Evolutionary conservation across 2,888 invertebrate species (phyloP).

Genomic region (Arge pagana): DNA sequence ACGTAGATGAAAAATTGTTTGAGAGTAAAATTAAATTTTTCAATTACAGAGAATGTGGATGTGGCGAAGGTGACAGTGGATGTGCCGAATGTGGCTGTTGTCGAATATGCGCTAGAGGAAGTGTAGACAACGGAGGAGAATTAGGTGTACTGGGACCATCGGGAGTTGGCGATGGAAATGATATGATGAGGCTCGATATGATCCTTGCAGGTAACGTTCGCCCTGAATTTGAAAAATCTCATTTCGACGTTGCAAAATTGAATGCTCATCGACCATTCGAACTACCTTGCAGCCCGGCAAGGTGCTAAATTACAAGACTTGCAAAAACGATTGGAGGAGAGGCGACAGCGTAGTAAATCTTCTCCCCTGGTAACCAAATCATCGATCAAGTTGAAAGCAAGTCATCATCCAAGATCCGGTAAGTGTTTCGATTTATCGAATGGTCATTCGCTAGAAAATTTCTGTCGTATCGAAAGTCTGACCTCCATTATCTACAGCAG

Average conservation of each 20-base stretch:
- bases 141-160: conserved; percentile 55
- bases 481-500: conserved; percentile 37
- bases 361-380: conserved; percentile 49
- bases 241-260: neutral
- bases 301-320: conserved; percentile 65
- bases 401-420: conserved; percentile 46
- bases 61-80: conserved; percentile 94
- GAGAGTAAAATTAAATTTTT: conserved; percentile 9
- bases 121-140: conserved; percentile 60
- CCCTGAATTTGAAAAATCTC: conserved; percentile 24
- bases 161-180: conserved; percentile 59
- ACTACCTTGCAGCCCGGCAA: conserved; percentile 54
- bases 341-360: conserved; percentile 60
- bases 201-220: conserved; percentile 58
- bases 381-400: conserved; percentile 46
- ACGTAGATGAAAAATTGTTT: neutral
- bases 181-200: conserved; percentile 63
- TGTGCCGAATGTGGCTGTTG: conserved; percentile 93
- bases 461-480: neutral
- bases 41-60: conserved; percentile 80
- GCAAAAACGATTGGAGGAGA: conserved; percentile 63
- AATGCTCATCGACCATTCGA: conserved; percentile 4
- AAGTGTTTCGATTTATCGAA: conserved; percentile 13
- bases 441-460: neutral
- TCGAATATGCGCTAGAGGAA: conserved; percentile 79